Evolutionary conservation across 2,797 vertebrate species (phyloP).

Genomic region (Champsocephalus esox): DNA sequence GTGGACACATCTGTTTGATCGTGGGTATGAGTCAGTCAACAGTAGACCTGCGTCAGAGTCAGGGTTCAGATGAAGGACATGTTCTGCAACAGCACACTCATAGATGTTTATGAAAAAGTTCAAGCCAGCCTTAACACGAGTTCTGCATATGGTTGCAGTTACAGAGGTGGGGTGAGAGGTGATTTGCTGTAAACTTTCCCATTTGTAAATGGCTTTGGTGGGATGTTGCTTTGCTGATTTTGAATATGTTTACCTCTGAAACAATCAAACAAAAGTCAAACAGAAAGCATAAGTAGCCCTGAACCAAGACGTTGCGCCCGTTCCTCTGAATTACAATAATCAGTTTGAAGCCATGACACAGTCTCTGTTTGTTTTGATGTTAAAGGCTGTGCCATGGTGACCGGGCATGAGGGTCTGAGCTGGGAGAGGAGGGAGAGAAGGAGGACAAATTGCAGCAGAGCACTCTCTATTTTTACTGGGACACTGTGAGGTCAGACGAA

Average conservation of each 20-base stretch:
- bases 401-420: conserved; percentile 10
- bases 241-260: not conserved
- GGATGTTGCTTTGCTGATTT: not conserved
- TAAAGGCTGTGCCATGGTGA: conserved; percentile 42
- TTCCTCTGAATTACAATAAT: conserved; percentile 29
- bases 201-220: conserved; percentile 3
- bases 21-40: conserved; percentile 33
- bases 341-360: conserved; percentile 10
- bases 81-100: conserved; percentile 31
- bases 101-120: conserved; percentile 33
- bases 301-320: not conserved
- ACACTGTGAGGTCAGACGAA: conserved; percentile 18
- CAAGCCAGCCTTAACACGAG: conserved; percentile 31
- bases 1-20: conserved; percentile 49
- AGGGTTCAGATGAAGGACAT: conserved; percentile 51
- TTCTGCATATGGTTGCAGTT: conserved; percentile 36
- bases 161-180: conserved; percentile 18
- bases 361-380: conserved; percentile 58
- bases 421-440: not conserved
- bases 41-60: conserved; percentile 35
- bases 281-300: conserved; percentile 5
- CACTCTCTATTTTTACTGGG: conserved; percentile 1
- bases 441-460: not conserved
- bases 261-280: conserved; percentile 1
- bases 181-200: conserved; percentile 4